Evolutionary conservation across 2,888 invertebrate genomes (phyloP), one percentile per base, ranked within the genome.

Genomic region (Flabesymbios commensalis): DNA sequence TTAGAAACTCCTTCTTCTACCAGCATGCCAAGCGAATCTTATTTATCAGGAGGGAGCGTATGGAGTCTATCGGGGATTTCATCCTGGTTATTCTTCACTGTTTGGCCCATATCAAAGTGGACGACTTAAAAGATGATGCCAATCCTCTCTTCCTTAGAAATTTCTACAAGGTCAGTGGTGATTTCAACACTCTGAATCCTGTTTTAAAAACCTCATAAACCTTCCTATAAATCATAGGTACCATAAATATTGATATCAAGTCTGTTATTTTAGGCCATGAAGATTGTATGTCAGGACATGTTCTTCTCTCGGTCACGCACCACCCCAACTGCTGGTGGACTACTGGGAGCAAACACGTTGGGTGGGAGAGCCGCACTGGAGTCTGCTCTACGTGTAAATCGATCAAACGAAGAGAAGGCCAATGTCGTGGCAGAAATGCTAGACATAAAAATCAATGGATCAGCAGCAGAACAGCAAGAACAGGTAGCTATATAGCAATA

Each of bases 51-150:
- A 67, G 69, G 32, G 79, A 80, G 66, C 66, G 80, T 55, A 69
- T 80, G 65, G 77, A 79, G 47, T 78, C 77, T 19, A 77, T 80
- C 36, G 80, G 80, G 55, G 79, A 80, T 67, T 80, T 80, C 70
- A 73, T 77, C 10, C 72, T 80, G 47, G 72, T 80, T 19, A 71
- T 80, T n/a, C 62, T 80, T 14, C 79, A 80, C 67, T 73, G 75
- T n/a, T 65, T 80, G 65, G 75, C 79, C 39, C 80, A 80, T 62
- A 78, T 80, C 45, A 72, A 77, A 51, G 71, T 70, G 10, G 78
- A 74, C 28, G 76, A 79, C 55, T 65, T 80, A 67, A 74, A 74
- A 1, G 75, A 79, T 49, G 80, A 80, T 57, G 58, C 69, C 31
- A 76, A 78, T 59, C 72, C 77, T 26, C 67, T 72, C 22, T 79